A percentile compares a stretch with the other conserved stretches of the same genome.
These are phyloP conservation scores for Cephus cinctus DNA, from an alignment of 1,140 invertebrate species.

Conservation along the genomic window DNA sequence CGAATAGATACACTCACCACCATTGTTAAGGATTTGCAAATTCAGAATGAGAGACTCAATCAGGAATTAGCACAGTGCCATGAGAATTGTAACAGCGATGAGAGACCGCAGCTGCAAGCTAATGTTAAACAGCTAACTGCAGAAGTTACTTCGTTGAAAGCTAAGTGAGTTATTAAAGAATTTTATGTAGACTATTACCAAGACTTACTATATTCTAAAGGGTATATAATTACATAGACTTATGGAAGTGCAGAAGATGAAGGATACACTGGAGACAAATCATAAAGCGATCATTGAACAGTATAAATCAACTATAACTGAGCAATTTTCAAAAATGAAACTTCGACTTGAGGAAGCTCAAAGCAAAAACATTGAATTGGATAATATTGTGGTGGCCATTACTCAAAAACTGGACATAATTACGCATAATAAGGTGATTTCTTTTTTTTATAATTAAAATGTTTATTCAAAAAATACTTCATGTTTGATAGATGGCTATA, in stretches of 20 bases:
- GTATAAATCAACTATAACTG: constrained; percentile 23
- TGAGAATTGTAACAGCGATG: constrained; percentile 13
- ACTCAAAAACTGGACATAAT: constrained; percentile 24
- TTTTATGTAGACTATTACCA: constrained; percentile 7
- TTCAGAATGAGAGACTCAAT: constrained; percentile 29
- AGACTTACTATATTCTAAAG: not conserved
- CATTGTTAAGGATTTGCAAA: constrained; percentile 26
- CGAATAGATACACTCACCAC: constrained; percentile 22
- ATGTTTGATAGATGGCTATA: no score
- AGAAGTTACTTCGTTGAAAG: constrained; percentile 29
- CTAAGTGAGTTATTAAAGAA: constrained; percentile 26
- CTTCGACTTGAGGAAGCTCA: constrained; percentile 20
- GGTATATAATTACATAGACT: constrained; percentile 22
- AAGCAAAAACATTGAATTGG: constrained; percentile 21
- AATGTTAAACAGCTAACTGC: constrained; percentile 26
- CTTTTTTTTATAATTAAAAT: not conserved
- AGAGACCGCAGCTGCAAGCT: constrained; percentile 11
- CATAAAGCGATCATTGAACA: constrained; percentile 27
- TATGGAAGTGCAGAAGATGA: constrained; percentile 25
- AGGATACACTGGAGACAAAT: constrained; percentile 23
- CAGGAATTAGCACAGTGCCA: constrained; percentile 23
- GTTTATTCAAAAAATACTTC: no score
- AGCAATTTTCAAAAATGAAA: constrained; percentile 30
- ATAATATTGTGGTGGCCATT: constrained; percentile 18
- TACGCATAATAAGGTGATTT: constrained; percentile 24